phyloP scores from a whole-genome alignment of 2,888 invertebrate species.

The Drosophila antonietae region DNA sequence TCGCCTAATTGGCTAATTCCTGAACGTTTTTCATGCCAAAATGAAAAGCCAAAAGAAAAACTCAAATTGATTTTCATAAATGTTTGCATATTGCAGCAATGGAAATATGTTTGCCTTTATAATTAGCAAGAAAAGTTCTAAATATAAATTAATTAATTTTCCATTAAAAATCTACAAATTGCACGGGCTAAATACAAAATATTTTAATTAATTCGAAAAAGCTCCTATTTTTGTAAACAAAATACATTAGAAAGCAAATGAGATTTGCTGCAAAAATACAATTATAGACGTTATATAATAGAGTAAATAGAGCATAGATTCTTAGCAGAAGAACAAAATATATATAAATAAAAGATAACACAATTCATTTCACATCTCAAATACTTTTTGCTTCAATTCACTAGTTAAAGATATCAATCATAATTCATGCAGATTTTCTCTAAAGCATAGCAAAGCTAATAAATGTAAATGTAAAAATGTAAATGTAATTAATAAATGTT shows the following conservation, averaged over 20 bases:
- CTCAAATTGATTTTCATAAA: conserved; percentile 1
- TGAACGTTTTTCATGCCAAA: conserved; percentile 11
- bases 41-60: not conserved
- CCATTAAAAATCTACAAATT: not conserved
- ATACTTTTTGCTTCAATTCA: not conserved
- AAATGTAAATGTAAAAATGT: too few relatives aligned
- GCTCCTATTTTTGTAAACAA: not conserved
- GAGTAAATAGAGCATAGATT: not conserved
- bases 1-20: conserved; percentile 32
- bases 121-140: not conserved
- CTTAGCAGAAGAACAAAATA: not conserved
- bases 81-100: not conserved
- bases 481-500: not conserved
- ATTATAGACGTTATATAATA: not conserved
- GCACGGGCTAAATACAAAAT: not conserved
- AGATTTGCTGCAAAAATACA: not conserved
- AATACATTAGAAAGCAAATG: not conserved
- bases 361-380: not conserved
- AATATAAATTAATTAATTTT: conserved; percentile 4
- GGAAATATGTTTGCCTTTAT: not conserved
- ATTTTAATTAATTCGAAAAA: not conserved
- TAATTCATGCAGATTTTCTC: not conserved
- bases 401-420: not conserved
- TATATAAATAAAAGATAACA: not conserved
- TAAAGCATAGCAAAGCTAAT: not conserved